Conservation (phyloP, 2,888 invertebrate genomes). For the Euclidia mi region DNA sequence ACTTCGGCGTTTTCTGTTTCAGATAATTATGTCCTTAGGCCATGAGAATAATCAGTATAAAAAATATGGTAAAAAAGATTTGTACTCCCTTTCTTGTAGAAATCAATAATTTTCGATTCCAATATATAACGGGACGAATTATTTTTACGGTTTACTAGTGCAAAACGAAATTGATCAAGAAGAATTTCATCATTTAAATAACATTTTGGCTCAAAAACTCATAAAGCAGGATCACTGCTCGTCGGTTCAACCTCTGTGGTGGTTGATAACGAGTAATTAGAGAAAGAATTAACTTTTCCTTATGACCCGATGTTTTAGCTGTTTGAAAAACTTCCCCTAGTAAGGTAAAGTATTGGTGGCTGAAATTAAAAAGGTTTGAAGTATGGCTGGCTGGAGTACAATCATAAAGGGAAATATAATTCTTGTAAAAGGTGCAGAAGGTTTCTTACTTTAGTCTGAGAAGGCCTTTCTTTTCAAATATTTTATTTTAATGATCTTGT, state of each 20-base stretch:
- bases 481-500: too few relatives aligned
- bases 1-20: too few relatives aligned
- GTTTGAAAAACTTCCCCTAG: conserved; percentile 37
- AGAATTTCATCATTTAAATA: conserved; percentile 34
- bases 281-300: conserved; percentile 35
- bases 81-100: too few relatives aligned
- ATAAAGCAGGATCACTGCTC: conserved; percentile 46
- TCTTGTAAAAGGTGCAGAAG: not conserved
- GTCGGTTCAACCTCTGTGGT: conserved; percentile 24
- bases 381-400: not conserved
- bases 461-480: too few relatives aligned
- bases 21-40: too few relatives aligned
- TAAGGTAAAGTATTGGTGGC: conserved; percentile 19
- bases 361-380: conserved; percentile 2
- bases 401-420: not conserved
- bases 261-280: conserved; percentile 47
- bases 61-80: too few relatives aligned
- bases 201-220: conserved; percentile 36
- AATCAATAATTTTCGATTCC: too few relatives aligned
- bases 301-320: conserved; percentile 40
- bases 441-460: too few relatives aligned
- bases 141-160: not conserved
- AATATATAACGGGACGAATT: too few relatives aligned
- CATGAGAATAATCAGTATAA: too few relatives aligned
- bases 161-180: too few relatives aligned